phyloP scores from a whole-genome alignment of 2,888 invertebrate genomes.

The Amblyjoppa fuscipennis region DNA sequence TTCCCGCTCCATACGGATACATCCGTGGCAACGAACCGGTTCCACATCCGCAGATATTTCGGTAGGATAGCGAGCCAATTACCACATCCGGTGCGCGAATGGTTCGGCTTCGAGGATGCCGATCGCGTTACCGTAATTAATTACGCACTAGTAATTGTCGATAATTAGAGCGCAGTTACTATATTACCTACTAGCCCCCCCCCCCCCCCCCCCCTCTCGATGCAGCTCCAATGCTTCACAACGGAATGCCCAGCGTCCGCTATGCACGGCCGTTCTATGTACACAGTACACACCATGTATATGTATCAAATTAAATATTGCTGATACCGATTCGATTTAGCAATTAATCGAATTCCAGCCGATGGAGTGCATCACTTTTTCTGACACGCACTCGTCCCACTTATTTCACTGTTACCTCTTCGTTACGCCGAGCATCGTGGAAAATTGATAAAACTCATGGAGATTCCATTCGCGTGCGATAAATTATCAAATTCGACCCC shows the following conservation, averaged over 20 bases:
- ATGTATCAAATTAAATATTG: slow-evolving; percentile 49
- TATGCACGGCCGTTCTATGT: slow-evolving; percentile 2
- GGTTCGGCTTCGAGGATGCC: slow-evolving; percentile 71
- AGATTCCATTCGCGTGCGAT: background rate
- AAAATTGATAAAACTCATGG: background rate
- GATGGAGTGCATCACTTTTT: slow-evolving; percentile 2
- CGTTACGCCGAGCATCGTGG: background rate
- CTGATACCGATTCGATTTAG: slow-evolving; percentile 56
- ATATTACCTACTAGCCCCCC: background rate
- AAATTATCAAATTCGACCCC: background rate
- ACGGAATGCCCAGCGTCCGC: slow-evolving; percentile 17
- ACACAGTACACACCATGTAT: background rate
- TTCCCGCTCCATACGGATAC: background rate
- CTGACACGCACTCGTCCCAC: background rate
- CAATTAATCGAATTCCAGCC: slow-evolving; percentile 57
- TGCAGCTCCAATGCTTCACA: slow-evolving; percentile 31
- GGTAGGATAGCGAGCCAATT: slow-evolving; percentile 73
- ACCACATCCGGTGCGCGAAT: slow-evolving; percentile 74
- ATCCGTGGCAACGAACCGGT: background rate
- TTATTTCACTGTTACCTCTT: background rate
- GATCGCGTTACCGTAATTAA: slow-evolving; percentile 82
- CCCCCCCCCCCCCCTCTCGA: slow-evolving; percentile 10
- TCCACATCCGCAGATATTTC: slow-evolving; percentile 54
- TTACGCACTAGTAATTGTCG: slow-evolving; percentile 82
- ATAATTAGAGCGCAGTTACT: slow-evolving; percentile 80